Conservation (phyloP, 2,888 invertebrate species). For the Pharmacophagus antenor region DNA sequence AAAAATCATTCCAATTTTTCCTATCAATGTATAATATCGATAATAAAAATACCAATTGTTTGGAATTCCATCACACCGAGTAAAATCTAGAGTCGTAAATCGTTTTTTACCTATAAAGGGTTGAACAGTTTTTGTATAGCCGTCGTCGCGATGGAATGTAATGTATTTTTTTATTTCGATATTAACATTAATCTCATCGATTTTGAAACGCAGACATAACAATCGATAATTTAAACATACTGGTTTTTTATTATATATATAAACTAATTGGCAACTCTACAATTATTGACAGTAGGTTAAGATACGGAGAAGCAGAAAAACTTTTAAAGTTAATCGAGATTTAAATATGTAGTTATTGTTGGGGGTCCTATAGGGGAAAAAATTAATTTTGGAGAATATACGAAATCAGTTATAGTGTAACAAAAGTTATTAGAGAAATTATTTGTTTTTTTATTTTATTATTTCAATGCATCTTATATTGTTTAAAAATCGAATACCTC, state of each 20-base stretch:
- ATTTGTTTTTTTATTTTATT: neutral
- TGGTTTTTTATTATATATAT: neutral
- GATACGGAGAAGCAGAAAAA: too few relatives aligned
- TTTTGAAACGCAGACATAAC: neutral
- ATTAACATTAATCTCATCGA: neutral
- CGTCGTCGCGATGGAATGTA: slow-evolving; percentile 35
- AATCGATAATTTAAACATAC: neutral
- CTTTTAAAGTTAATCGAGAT: neutral
- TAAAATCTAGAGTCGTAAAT: slow-evolving; percentile 35
- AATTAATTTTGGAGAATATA: too few relatives aligned
- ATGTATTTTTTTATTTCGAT: neutral
- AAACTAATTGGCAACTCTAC: neutral
- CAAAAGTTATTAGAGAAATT: too few relatives aligned
- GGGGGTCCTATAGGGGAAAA: too few relatives aligned
- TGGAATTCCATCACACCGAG: neutral
- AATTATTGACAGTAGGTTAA: neutral
- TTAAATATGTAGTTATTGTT: too few relatives aligned
- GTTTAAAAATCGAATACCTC: neutral
- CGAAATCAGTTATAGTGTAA: too few relatives aligned
- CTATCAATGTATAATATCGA: neutral
- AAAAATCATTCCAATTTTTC: neutral
- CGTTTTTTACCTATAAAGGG: slow-evolving; percentile 6
- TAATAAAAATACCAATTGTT: neutral
- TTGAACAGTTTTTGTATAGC: slow-evolving; percentile 28
- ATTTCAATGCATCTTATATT: neutral